Conservation (phyloP, 1,140 invertebrate species). For the Lucilia cuprina region DNA sequence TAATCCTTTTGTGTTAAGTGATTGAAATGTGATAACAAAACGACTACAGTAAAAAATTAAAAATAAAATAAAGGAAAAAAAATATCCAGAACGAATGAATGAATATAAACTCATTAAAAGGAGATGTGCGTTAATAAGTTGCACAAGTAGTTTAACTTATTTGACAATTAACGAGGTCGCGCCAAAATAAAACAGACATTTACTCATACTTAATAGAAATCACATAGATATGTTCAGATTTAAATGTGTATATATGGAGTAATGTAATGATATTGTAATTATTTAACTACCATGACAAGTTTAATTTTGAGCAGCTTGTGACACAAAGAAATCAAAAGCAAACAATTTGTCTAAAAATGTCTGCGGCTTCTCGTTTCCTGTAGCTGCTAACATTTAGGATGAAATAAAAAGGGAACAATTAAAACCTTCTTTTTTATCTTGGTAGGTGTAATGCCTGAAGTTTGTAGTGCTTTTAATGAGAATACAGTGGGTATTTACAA, state of each 20-base stretch:
- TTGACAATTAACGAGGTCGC: conserved; percentile 27
- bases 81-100: neutral
- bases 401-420: too few relatives aligned
- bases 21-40: conserved; percentile 24
- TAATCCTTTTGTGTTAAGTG: conserved; percentile 32
- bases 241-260: too few relatives aligned
- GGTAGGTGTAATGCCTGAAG: too few relatives aligned
- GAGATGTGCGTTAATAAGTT: conserved; percentile 25
- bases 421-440: too few relatives aligned
- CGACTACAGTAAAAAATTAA: neutral
- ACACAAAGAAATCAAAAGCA: neutral
- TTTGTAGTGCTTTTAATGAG: too few relatives aligned
- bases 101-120: conserved; percentile 12
- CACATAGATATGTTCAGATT: neutral
- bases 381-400: too few relatives aligned
- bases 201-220: neutral
- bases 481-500: too few relatives aligned
- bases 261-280: too few relatives aligned
- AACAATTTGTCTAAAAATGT: neutral
- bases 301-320: neutral
- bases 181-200: neutral
- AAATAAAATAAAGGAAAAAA: neutral
- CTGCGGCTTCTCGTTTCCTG: neutral
- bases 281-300: neutral
- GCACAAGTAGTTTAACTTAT: conserved; percentile 14